Evolutionary conservation across 2,113 vertebrate genomes (phyloP).

Genomic region (Lipophrys pholis): DNA sequence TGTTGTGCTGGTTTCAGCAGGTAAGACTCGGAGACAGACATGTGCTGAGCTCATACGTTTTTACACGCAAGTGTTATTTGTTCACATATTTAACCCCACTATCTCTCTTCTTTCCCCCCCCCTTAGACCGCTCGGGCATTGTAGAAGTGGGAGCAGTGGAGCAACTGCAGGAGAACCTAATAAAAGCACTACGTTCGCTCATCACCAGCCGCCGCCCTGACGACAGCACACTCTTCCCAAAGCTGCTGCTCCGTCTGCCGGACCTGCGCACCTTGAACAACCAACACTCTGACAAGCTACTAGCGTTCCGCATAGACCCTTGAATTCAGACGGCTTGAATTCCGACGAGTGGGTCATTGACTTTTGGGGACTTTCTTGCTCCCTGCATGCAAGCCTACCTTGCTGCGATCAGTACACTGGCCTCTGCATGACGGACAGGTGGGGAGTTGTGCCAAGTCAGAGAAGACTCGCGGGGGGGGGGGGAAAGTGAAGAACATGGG

Average conservation of each 20-base stretch:
- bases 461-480: constrained; percentile 12
- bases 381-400: constrained; percentile 33
- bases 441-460: constrained; percentile 47
- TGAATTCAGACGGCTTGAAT: constrained; percentile 53
- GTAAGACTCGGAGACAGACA: constrained; percentile 61
- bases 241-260: constrained; percentile 83
- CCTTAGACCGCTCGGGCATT: constrained; percentile 83
- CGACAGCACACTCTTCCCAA: constrained; percentile 82
- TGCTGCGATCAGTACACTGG: constrained; percentile 40
- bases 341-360: constrained; percentile 23
- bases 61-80: neutral
- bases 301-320: constrained; percentile 86
- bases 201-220: constrained; percentile 80
- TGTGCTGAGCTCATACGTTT: neutral
- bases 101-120: neutral
- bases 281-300: constrained; percentile 86
- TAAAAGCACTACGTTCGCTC: constrained; percentile 82
- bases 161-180: constrained; percentile 84
- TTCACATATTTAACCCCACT: constrained; percentile 3
- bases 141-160: constrained; percentile 80
- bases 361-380: constrained; percentile 33
- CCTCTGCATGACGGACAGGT: constrained; percentile 59
- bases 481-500: constrained; percentile 28
- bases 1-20: constrained; percentile 85
- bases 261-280: constrained; percentile 87